Conservation (phyloP, 2,113 vertebrate species). For the Lophochroa leadbeateri region DNA sequence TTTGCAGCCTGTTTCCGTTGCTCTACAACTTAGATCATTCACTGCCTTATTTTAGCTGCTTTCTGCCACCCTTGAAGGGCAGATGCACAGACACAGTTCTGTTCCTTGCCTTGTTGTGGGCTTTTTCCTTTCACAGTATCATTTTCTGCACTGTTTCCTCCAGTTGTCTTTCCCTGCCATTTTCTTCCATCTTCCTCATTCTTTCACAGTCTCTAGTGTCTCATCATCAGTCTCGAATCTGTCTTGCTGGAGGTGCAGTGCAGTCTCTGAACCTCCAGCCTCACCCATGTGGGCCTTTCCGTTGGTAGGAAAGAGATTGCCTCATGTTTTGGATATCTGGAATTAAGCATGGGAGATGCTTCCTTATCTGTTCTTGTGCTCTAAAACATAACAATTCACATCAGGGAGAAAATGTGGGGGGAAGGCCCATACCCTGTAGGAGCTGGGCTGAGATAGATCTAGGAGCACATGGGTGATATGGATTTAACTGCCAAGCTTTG, state of each 20-base stretch:
- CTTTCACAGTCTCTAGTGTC: neutral
- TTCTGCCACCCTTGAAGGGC: neutral
- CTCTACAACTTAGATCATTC: neutral
- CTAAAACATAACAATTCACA: neutral
- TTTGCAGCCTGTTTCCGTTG: neutral
- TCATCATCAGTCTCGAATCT: neutral
- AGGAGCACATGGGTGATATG: accelerated
- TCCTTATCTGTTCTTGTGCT: neutral
- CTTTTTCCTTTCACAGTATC: neutral
- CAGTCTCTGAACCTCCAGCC: neutral
- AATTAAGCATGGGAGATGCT: neutral
- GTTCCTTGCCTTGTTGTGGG: neutral
- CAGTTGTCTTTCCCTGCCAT: neutral
- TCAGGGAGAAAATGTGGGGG: neutral
- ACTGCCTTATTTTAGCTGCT: neutral
- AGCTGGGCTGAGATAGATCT: neutral
- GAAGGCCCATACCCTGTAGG: neutral
- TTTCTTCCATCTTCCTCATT: neutral
- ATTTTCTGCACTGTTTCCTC: neutral
- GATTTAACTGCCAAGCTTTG: neutral
- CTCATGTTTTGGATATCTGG: neutral
- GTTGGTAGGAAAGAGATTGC: neutral
- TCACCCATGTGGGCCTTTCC: neutral
- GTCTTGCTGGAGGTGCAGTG: neutral
- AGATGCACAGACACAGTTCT: neutral